Base-by-base conservation (phyloP, 1,140 invertebrate genomes). In the Helicoverpa armigera region DNA sequence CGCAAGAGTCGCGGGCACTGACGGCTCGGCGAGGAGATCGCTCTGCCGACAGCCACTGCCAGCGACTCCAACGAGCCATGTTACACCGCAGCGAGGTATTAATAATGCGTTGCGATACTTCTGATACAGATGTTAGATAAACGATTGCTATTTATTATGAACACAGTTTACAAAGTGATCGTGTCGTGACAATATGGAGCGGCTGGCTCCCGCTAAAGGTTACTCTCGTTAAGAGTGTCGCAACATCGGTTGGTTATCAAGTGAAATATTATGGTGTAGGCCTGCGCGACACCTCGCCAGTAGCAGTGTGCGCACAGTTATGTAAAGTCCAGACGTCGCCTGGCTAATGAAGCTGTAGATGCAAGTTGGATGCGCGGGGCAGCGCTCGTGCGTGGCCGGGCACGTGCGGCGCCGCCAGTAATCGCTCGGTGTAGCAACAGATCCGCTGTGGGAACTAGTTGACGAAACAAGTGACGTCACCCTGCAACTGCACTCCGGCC, bases 131-230 rank as follows among this genome's bases (percentile, higher is more conserved):
- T 83, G 82, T 79, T 70, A 90, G 90, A 90, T 93, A 91, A 90
- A 87, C 85, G 90, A 89, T 89, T 87, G 86, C 87, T 86, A 90
- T 92, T 94, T 90, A 88, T 90, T 87, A 90, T 89, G 88, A 87
- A 87, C 87, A 87, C 85, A 88, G 88, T 91, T 88, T 83, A 85
- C 72, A 3, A 85, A 83, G 86, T 89, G 87, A 91, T 89, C 89
- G 84, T 86, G 88, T 93, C 93, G 92, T 94, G 90, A 93, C 91
- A 94, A 92, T 94, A 90, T 92, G 85, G 89, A 90, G 86, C 90
- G 88, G 83, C 77, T 86, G 88, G 89, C 87, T 90, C 85, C 86
- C 82, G 85, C 77, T 89, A 94, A 94, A 94, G 92, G 92, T 94
- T 93, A 92, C 87, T 89, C 93, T 94, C 87, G 91, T 94, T 94